Base-by-base conservation (phyloP, 2,888 invertebrate genomes). In the Acleris laterana region DNA sequence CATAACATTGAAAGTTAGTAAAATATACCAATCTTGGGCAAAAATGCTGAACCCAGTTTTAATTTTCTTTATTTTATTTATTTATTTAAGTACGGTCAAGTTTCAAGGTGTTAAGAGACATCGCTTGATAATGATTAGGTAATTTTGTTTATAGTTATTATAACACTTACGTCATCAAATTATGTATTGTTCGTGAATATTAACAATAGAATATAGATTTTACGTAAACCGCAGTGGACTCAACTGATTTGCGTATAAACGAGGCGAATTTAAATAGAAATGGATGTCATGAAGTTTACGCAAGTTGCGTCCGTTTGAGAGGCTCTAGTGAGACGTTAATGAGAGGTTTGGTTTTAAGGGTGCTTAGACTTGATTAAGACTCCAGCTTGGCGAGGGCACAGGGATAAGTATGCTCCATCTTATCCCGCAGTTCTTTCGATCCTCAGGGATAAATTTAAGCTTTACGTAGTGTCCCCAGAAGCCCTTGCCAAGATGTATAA, bases 221-320 rank as follows among this genome's bases (percentile, higher is more conserved):
- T 38, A 19, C 17, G n/a, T 19, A 49, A 50, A 9, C 59, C 59
- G 17, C 56, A 50, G 16, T 59, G 11, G 52, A 38, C 59, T 50
- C 9, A n/a, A 49, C 20, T 42, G n/a, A 42, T 60, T 60, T 52
- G 51, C 42, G 52, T 60, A 25, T 17, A 44, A 52, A 60, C 44
- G 22, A 42, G 25, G n/a, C 16, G 38, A 16, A 51, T 60, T 60
- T 42, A 60, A 60, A 60, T 60, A 42, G 17, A 44, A 60, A 60
- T 52, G 42, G 32, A 17, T 22, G 42, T 42, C 13, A 42, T 60
- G 44, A 51, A 60, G 42, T 52, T 51, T 17, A 42, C 51, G 51
- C 3, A 51, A 44, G 22, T 60, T 51, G 51, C 38, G 38, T 17
- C 46, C 46, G 46, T 46, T 16, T 2, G 17, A 46, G 51, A 49